Evolutionary conservation across 2,113 vertebrate species (phyloP).

Genomic region (Strix uralensis): DNA sequence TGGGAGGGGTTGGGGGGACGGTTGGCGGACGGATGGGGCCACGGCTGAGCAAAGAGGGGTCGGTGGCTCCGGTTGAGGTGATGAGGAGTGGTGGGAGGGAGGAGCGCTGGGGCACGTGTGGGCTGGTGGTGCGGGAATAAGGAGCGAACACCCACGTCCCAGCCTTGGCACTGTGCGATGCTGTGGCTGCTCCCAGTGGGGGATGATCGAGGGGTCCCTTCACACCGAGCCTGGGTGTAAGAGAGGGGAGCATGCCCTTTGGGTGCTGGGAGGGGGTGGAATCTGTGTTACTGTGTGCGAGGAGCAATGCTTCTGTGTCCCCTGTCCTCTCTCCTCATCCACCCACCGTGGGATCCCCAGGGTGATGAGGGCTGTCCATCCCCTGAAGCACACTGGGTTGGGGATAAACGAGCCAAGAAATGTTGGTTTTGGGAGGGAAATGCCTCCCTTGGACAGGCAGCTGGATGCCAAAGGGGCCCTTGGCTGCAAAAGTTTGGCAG

Average conservation of each 20-base stretch:
- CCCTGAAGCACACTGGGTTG: fast-evolving
- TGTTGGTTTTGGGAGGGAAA: not conserved
- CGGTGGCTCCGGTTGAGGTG: fast-evolving
- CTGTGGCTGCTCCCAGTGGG: not conserved
- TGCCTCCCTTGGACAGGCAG: no score
- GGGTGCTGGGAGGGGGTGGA: not conserved
- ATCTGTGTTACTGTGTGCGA: not conserved
- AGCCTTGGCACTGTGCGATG: not conserved
- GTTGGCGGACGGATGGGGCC: no score
- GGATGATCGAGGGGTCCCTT: not conserved
- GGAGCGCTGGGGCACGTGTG: not conserved
- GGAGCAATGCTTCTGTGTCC: fast-evolving
- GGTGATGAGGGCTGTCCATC: not conserved
- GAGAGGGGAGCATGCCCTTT: fast-evolving
- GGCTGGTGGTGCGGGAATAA: not conserved
- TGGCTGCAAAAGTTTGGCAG: not conserved
- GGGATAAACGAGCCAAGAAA: not conserved
- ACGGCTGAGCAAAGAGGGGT: fast-evolving
- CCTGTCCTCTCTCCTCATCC: no score
- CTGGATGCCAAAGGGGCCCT: not conserved
- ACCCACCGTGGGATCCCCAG: fast-evolving
- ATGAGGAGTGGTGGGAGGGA: not conserved
- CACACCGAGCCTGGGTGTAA: fast-evolving
- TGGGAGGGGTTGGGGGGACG: not conserved
- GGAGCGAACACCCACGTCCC: fast-evolving